These are phyloP conservation scores for Catharus fuscescens DNA, from an alignment of 2,113 vertebrate genomes.

Conservation along the genomic window DNA sequence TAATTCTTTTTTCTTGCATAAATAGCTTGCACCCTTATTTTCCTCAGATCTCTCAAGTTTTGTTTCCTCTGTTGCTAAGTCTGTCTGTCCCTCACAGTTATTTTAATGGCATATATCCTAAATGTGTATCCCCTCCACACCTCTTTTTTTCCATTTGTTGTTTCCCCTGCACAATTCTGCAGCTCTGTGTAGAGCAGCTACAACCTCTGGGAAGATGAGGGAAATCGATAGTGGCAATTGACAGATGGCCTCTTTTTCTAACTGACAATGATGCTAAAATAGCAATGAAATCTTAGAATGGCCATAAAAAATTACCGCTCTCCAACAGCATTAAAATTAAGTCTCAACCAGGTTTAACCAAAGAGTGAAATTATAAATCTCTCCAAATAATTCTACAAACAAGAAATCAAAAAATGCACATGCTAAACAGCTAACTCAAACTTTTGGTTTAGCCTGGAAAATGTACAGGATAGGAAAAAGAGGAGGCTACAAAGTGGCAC, in stretches of 20 bases:
- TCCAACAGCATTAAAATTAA: not conserved
- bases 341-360: not conserved
- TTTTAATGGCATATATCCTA: not conserved
- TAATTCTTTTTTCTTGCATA: not conserved
- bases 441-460: not conserved
- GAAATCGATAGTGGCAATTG: not conserved
- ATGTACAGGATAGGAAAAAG: not conserved
- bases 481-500: not conserved
- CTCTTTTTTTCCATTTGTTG: not conserved
- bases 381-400: not conserved
- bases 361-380: not conserved
- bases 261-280: not conserved
- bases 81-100: not conserved
- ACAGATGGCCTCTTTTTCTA: not conserved
- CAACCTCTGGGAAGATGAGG: not conserved
- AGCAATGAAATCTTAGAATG: not conserved
- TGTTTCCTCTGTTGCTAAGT: not conserved
- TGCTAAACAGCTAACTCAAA: not conserved
- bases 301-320: not conserved
- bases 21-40: not conserved
- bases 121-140: not conserved
- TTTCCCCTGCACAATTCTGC: not conserved
- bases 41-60: not conserved
- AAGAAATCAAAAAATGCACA: not conserved
- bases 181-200: not conserved